Base-by-base conservation (phyloP, 2,113 vertebrate genomes). In the Archocentrus centrarchus region DNA sequence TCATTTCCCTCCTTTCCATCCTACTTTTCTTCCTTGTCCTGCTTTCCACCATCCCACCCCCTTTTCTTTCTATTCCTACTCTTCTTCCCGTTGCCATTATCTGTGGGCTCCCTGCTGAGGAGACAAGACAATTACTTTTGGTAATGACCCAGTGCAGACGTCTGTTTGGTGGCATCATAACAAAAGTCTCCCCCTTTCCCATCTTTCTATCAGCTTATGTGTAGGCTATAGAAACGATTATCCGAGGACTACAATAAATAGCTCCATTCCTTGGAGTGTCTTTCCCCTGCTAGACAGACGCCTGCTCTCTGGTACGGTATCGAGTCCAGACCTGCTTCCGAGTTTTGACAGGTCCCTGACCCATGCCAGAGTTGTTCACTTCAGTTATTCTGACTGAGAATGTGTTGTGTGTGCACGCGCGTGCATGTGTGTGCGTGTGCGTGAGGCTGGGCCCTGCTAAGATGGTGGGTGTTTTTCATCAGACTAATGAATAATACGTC, bases 401-500 rank as follows among this genome's bases (percentile, higher is more conserved):
- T 75, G 73, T 87, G 88, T 81, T 75, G 59, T 77, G 84, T 79
- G 59, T 60, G 37, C 79, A 15, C 70, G 41, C 77, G 35, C 30
- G 41, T 70, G 50, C 79, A 15, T 32, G 7, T 77, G 22, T 83
- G 80, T 66, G 39, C 50, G 73, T 22, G 22, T 6, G 78, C 61
- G 63, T 57, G 20, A 83, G 59, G 77, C 59, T 83, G 82, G 66
- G 55, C 58, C 75, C 77, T 61, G 82, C 79, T 81, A 78, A 81
- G 91, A 76, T 81, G 85, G 89, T 91, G 94, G 94, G 93, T 95
- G 94, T 95, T 94, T 95, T 95, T 94, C 88, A 89, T 95, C 94
- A 95, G 94, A 92, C 92, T 93, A 93, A 94, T 95, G 94, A 95
- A 94, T 94, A 95, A 94, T 94, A 94, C 78, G 92, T 94, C 92